These are phyloP conservation scores for Sussaba pulchella DNA, from an alignment of 2,888 invertebrate genomes.

Conservation along the genomic window DNA sequence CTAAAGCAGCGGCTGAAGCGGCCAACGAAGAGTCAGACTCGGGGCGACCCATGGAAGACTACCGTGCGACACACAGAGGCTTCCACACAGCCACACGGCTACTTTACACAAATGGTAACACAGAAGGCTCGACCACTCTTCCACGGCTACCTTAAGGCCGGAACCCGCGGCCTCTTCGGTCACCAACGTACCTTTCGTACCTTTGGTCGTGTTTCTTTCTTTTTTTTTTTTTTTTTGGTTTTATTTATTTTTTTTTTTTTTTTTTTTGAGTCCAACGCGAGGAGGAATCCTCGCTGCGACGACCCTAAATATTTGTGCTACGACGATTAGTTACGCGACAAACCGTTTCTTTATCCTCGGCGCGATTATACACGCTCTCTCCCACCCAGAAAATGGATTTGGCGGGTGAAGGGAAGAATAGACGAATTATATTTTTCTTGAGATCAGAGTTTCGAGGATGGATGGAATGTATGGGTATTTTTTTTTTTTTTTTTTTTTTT, in stretches of 20 bases:
- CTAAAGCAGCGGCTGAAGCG: conserved; percentile 19
- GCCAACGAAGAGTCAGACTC: conserved; percentile 53
- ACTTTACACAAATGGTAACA: conserved; percentile 33
- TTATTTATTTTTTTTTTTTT: conserved; percentile 26
- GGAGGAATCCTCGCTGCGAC: conserved; percentile 55
- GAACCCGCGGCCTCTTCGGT: too few species aligned
- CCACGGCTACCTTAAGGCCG: background rate
- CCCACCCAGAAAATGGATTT: conserved; percentile 16
- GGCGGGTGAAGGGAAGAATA: too few species aligned
- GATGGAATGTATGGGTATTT: too few species aligned
- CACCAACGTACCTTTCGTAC: background rate
- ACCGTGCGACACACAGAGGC: conserved; percentile 69
- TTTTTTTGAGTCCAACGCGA: conserved; percentile 12
- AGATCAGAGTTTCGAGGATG: too few species aligned
- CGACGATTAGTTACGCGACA: conserved; percentile 75
- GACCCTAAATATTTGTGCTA: conserved; percentile 76
- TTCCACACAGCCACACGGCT: background rate
- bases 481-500: too few species aligned
- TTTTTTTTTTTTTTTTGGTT: conserved; percentile 22
- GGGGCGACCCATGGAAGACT: conserved; percentile 68
- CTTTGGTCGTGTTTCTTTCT: conserved; percentile 34
- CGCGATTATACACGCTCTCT: conserved; percentile 56
- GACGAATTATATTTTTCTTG: background rate
- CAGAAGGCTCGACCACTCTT: conserved; percentile 29
- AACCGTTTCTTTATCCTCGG: conserved; percentile 38